These are phyloP conservation scores for Urophycis tenuis DNA, from an alignment of 2,797 vertebrate genomes.

Conservation along the genomic window DNA sequence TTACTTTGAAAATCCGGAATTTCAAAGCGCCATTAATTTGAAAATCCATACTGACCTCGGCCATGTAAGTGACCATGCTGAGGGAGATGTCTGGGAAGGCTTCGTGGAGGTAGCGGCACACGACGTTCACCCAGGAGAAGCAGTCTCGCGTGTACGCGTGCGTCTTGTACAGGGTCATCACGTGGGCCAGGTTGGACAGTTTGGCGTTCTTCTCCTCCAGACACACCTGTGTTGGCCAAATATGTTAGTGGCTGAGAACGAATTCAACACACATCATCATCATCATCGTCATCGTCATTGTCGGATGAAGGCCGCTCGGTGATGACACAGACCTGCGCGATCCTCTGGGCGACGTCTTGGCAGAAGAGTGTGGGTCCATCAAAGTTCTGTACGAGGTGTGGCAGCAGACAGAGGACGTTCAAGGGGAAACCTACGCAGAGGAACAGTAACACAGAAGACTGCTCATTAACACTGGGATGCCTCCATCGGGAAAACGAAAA, in stretches of 20 bases:
- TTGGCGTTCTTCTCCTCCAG: slow-evolving; percentile 94
- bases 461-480: background rate
- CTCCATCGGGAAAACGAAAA: background rate
- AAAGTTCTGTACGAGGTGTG: slow-evolving; percentile 94
- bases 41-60: slow-evolving; percentile 73
- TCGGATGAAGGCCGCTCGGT: background rate
- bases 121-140: slow-evolving; percentile 92
- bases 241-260: background rate
- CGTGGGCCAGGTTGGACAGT: slow-evolving; percentile 92
- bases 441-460: background rate
- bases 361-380: slow-evolving; percentile 89
- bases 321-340: slow-evolving; percentile 79
- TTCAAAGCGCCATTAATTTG: background rate
- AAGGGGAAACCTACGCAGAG: slow-evolving; percentile 83
- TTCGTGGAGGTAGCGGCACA: slow-evolving; percentile 95
- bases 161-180: slow-evolving; percentile 98
- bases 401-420: slow-evolving; percentile 93
- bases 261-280: background rate
- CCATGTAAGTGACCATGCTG: slow-evolving; percentile 91
- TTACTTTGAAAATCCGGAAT: background rate
- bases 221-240: slow-evolving; percentile 76
- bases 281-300: too few relatives aligned
- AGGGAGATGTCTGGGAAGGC: slow-evolving; percentile 88
- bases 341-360: slow-evolving; percentile 87
- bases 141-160: slow-evolving; percentile 93